A percentile compares a stretch with the other conserved stretches of the same genome.
phyloP scores from a whole-genome alignment of 2,797 vertebrate species.

The Amniataba percoides region DNA sequence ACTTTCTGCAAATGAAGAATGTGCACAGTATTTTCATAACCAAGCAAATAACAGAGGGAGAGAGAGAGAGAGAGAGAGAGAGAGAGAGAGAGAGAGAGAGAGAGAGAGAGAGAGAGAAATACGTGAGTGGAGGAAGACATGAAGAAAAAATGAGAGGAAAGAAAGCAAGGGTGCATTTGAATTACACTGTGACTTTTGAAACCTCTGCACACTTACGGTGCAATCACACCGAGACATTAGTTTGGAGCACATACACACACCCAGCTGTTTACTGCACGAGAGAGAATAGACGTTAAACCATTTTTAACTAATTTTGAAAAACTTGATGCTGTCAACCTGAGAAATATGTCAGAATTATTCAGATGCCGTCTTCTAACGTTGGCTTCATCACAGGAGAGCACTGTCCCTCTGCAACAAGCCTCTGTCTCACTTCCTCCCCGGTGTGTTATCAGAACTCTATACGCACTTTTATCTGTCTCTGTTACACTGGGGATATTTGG shows the following conservation, averaged over 20 bases:
- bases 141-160: neutral
- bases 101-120: neutral
- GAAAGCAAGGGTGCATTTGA: neutral
- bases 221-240: neutral
- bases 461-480: slow-evolving; percentile 51
- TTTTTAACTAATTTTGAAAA: neutral
- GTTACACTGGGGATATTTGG: slow-evolving; percentile 57
- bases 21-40: neutral
- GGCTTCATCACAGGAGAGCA: slow-evolving; percentile 12
- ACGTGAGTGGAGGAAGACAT: neutral
- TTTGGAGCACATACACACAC: neutral
- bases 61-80: neutral
- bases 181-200: neutral
- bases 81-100: neutral
- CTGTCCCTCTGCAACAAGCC: slow-evolving; percentile 35
- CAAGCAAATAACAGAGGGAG: neutral
- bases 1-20: neutral
- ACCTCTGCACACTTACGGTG: neutral
- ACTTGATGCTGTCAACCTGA: neutral
- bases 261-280: neutral
- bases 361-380: neutral
- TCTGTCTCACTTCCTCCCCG: slow-evolving; percentile 44
- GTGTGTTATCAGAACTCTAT: slow-evolving; percentile 55
- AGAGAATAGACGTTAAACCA: neutral
- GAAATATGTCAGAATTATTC: neutral